Conservation (phyloP, 2,113 vertebrate genomes). For the Gambusia holbrooki region DNA sequence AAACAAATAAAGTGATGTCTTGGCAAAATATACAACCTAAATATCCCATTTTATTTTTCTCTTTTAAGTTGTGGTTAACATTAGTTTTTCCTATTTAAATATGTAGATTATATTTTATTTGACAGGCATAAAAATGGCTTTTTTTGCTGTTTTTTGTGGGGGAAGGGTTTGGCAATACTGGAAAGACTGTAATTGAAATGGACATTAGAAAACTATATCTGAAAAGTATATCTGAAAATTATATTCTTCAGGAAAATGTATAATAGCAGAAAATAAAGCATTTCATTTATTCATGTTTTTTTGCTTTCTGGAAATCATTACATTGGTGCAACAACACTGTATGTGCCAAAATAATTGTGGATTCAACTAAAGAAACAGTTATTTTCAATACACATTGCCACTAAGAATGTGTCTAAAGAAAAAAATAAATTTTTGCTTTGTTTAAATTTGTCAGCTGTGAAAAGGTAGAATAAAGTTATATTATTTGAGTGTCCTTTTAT, state of each 20-base stretch:
- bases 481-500: too few species aligned
- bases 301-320: not conserved
- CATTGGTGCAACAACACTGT: not conserved
- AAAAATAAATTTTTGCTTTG: too few species aligned
- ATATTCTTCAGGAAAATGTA: too few species aligned
- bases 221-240: not conserved
- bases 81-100: not conserved
- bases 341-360: not conserved
- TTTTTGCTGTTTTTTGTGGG: too few species aligned
- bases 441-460: too few species aligned
- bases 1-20: not conserved
- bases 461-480: too few species aligned
- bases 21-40: not conserved
- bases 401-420: too few species aligned
- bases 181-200: not conserved
- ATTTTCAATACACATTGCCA: too few species aligned
- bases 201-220: not conserved
- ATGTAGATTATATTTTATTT: not conserved
- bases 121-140: too few species aligned
- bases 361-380: too few species aligned
- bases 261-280: not conserved
- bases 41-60: not conserved
- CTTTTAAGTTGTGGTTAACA: not conserved
- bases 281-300: not conserved
- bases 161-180: not conserved